These are phyloP conservation scores for Sterrhoptilus dennistouni DNA, from an alignment of 2,113 vertebrate genomes.

Conservation along the genomic window DNA sequence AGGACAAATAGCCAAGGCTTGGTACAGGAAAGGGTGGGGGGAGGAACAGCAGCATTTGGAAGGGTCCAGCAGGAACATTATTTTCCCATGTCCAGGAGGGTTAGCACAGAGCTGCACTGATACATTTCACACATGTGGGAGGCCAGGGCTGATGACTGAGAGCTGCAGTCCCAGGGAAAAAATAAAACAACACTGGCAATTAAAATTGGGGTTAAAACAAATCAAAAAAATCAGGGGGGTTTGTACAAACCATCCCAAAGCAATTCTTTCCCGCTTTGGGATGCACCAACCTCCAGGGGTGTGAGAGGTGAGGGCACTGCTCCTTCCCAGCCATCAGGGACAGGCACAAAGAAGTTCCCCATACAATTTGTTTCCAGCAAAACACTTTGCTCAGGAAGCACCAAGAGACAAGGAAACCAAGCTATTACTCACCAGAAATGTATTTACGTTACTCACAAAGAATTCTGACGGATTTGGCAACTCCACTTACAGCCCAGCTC, in stretches of 20 bases:
- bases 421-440: background rate
- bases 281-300: background rate
- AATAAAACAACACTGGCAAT: background rate
- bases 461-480: background rate
- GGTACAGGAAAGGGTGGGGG: slow-evolving; percentile 1
- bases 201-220: background rate
- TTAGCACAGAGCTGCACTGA: background rate
- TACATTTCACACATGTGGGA: background rate
- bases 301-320: background rate
- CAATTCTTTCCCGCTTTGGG: background rate
- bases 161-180: background rate
- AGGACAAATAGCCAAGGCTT: background rate
- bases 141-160: background rate
- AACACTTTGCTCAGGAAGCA: slow-evolving; percentile 14
- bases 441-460: background rate
- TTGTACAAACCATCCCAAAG: background rate
- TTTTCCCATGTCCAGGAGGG: background rate
- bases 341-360: background rate
- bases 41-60: background rate
- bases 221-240: background rate
- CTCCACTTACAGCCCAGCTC: background rate
- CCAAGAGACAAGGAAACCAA: slow-evolving; percentile 9
- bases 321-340: background rate
- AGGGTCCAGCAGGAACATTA: background rate
- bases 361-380: background rate